These are phyloP conservation scores for Bos taurus DNA, from an alignment of 2,113 vertebrate species.

Conservation along the genomic window ARS-UCD2.0 NC_037329.1:109783501-109784000, in stretches of 20 bases:
- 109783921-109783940: slow-evolving; percentile 35
- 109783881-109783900: neutral
- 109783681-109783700: neutral
- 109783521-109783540: neutral
- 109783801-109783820: neutral
- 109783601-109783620: slow-evolving; percentile 26
- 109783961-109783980: neutral
- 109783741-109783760: neutral
- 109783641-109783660: neutral
- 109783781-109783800: neutral
- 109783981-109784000: neutral
- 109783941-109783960: neutral
- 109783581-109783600: slow-evolving; percentile 7
- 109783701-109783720: slow-evolving; percentile 2
- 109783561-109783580: slow-evolving; percentile 13
- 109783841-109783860: slow-evolving; percentile 25
- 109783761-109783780: neutral
- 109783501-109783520: slow-evolving; percentile 17
- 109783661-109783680: neutral
- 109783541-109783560: neutral
- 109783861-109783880: slow-evolving; percentile 20
- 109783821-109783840: slow-evolving; percentile 42
- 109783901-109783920: slow-evolving; percentile 9
- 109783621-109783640: neutral
- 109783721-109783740: slow-evolving; percentile 19